phyloP scores from a whole-genome alignment of 2,113 vertebrate genomes.

The Maccullochella peelii region DNA sequence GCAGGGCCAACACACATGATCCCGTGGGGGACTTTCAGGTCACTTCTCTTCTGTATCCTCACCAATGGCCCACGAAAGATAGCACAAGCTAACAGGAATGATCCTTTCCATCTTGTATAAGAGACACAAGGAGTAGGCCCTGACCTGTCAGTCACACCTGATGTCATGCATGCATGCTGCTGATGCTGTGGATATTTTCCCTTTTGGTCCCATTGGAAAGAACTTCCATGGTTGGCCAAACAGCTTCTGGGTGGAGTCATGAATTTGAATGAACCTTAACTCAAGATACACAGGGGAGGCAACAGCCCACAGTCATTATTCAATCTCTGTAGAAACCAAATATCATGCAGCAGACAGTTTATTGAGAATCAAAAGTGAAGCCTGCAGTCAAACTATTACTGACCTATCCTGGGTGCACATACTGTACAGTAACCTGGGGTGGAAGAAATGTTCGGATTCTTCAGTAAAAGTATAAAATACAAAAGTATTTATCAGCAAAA shows the following conservation, averaged over 20 bases:
- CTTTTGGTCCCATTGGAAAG: background rate
- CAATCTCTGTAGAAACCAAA: background rate
- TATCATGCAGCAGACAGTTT: background rate
- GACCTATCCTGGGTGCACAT: background rate
- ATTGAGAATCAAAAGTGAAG: background rate
- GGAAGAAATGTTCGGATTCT: background rate
- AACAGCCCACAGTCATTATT: background rate
- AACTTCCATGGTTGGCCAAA: background rate
- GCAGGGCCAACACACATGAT: background rate
- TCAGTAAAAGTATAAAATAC: background rate
- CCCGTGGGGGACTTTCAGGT: background rate
- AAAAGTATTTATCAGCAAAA: background rate
- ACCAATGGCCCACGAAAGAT: background rate
- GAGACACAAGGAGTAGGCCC: background rate
- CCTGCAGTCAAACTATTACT: background rate
- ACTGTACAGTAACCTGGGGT: background rate
- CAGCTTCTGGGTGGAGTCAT: constrained; percentile 7
- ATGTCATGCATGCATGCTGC: background rate
- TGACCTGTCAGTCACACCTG: background rate
- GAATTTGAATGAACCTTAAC: background rate
- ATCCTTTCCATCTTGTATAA: background rate
- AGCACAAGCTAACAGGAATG: background rate
- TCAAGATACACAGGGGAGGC: background rate
- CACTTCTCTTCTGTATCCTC: background rate
- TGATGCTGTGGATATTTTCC: background rate